A percentile compares a stretch with the other conserved stretches of the same genome.
Evolutionary conservation across 2,113 vertebrate species (phyloP).

Genomic region (Petaurus breviceps): DNA sequence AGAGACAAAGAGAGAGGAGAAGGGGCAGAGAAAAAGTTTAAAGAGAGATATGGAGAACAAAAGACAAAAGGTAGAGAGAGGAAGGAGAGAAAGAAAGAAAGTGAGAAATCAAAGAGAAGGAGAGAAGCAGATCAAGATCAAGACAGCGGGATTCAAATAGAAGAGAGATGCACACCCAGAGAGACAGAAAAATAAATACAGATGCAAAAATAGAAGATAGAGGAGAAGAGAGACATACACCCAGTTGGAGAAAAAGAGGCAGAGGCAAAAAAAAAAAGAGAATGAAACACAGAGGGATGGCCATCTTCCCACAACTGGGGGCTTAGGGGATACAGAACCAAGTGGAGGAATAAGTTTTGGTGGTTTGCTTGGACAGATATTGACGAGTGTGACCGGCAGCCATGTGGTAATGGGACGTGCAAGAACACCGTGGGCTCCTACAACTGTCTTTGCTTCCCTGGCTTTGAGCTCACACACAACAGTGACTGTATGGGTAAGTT

Average conservation of each 20-base stretch:
- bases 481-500: slow-evolving; percentile 94
- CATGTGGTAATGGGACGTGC: slow-evolving; percentile 94
- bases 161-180: neutral
- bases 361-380: slow-evolving; percentile 85
- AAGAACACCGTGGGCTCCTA: slow-evolving; percentile 96
- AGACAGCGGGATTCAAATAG: neutral
- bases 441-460: slow-evolving; percentile 95
- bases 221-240: neutral
- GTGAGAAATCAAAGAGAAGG: neutral
- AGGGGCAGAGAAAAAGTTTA: neutral
- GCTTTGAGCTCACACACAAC: slow-evolving; percentile 92
- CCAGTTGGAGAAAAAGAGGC: neutral
- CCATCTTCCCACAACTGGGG: neutral
- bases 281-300: neutral
- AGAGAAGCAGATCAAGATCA: neutral
- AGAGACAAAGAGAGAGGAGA: neutral
- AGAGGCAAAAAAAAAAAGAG: neutral
- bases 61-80: neutral
- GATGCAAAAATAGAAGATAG: neutral
- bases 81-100: fast-evolving
- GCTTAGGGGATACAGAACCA: neutral
- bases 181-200: neutral
- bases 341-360: neutral
- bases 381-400: slow-evolving; percentile 93
- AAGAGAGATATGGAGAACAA: neutral